Conservation (phyloP, 2,797 vertebrate genomes). For the Lindbergichthys nudifrons region DNA sequence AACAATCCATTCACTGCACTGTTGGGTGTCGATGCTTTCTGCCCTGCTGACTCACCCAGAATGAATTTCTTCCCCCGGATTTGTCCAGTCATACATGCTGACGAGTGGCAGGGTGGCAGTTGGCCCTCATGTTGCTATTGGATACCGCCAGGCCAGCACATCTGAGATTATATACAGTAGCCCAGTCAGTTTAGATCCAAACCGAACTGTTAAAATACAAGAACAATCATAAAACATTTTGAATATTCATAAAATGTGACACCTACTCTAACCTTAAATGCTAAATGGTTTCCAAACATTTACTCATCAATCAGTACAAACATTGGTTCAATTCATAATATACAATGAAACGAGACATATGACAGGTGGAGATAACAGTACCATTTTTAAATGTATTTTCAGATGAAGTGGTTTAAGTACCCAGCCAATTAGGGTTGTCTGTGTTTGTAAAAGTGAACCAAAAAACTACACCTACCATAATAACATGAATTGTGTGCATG, state of each 20-base stretch:
- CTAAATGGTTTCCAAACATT: too few relatives aligned
- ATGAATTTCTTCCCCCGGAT: slow-evolving; percentile 27
- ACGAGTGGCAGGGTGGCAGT: slow-evolving; percentile 45
- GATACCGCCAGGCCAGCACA: slow-evolving; percentile 36
- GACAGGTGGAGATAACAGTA: too few relatives aligned
- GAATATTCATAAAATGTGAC: too few relatives aligned
- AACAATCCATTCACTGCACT: slow-evolving; percentile 12
- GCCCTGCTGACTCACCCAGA: slow-evolving; percentile 46
- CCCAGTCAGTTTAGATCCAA: neutral
- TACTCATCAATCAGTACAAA: too few relatives aligned
- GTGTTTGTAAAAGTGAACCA: slow-evolving; percentile 20
- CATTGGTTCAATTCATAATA: too few relatives aligned
- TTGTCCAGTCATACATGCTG: slow-evolving; percentile 54
- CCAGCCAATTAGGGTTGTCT: neutral
- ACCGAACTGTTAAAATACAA: too few relatives aligned
- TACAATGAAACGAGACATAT: too few relatives aligned
- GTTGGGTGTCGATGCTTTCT: slow-evolving; percentile 12
- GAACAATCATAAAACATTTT: too few relatives aligned
- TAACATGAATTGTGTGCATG: slow-evolving; percentile 9
- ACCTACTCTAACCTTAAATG: too few relatives aligned
- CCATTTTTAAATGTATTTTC: too few relatives aligned
- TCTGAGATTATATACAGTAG: slow-evolving; percentile 13
- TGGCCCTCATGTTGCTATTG: slow-evolving; percentile 52
- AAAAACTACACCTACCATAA: neutral
- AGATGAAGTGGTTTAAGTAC: too few relatives aligned